These are phyloP conservation scores for Lacerta agilis DNA, from an alignment of 2,797 vertebrate species.

Conservation along the genomic window DNA sequence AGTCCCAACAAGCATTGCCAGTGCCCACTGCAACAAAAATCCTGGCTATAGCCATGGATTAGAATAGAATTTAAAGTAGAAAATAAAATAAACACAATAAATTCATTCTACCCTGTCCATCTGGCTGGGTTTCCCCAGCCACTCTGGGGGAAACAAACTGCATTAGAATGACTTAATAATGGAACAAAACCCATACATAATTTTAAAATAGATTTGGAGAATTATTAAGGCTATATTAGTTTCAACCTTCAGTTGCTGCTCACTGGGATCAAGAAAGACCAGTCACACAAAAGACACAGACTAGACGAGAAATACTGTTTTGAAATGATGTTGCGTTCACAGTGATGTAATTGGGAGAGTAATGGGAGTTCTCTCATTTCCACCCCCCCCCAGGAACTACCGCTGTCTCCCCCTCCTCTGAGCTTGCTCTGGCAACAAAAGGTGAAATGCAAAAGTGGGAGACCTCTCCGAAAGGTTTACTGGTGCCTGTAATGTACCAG, in stretches of 20 bases:
- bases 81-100: too few species aligned
- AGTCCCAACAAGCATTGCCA: too few species aligned
- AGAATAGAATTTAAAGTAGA: too few species aligned
- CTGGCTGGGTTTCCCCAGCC: too few species aligned
- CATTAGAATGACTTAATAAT: neutral
- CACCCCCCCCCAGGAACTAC: neutral
- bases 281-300: neutral
- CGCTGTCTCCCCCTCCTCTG: neutral
- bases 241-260: neutral
- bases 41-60: too few species aligned
- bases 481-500: neutral
- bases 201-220: neutral
- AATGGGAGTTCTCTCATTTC: neutral
- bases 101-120: too few species aligned
- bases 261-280: neutral
- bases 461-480: neutral
- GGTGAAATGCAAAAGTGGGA: neutral
- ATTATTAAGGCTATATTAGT: neutral
- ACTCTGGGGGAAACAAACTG: neutral
- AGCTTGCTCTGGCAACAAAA: neutral
- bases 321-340: neutral
- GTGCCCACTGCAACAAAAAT: too few species aligned
- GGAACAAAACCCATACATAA: neutral
- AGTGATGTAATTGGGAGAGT: neutral
- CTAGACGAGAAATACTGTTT: neutral